These are phyloP conservation scores for Ichneumoninae sp. DNA, from an alignment of 2,888 invertebrate species.

Conservation along the genomic window DNA sequence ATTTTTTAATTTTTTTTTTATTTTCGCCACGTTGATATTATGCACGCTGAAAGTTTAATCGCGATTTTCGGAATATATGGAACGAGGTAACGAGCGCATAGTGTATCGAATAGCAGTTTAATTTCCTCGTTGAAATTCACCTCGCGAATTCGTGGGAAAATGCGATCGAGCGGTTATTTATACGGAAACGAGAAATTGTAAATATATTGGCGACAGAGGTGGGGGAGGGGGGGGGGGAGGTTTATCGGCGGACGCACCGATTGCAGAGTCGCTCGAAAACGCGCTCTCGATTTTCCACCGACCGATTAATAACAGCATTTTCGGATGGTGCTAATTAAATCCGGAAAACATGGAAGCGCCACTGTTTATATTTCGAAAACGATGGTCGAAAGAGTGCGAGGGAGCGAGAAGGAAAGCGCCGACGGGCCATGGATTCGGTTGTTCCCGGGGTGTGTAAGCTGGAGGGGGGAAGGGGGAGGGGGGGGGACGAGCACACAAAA, in stretches of 20 bases:
- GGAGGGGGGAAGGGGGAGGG: conserved; percentile 41
- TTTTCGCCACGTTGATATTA: conserved; percentile 26
- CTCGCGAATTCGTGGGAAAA: conserved; percentile 55
- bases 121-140: conserved; percentile 53
- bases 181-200: conserved; percentile 75
- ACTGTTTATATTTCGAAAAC: conserved; percentile 80
- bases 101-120: conserved; percentile 35
- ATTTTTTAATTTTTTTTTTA: background rate
- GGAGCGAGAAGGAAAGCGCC: conserved; percentile 54
- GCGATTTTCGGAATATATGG: background rate
- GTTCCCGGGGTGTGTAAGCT: conserved; percentile 20
- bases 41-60: conserved; percentile 30
- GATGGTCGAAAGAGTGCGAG: conserved; percentile 66
- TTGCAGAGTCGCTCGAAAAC: conserved; percentile 66
- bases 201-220: conserved; percentile 68
- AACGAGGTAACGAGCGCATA: background rate
- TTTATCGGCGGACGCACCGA: conserved; percentile 11
- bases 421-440: conserved; percentile 57
- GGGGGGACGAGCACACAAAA: conserved; percentile 53
- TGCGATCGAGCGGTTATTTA: conserved; percentile 59
- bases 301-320: conserved; percentile 82
- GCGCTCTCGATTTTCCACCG: conserved; percentile 69
- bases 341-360: conserved; percentile 83
- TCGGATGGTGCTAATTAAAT: conserved; percentile 82
- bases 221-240: too few relatives aligned